Evolutionary conservation across 2,113 vertebrate species (phyloP).

Genomic region (Myrmecophaga tridactyla): DNA sequence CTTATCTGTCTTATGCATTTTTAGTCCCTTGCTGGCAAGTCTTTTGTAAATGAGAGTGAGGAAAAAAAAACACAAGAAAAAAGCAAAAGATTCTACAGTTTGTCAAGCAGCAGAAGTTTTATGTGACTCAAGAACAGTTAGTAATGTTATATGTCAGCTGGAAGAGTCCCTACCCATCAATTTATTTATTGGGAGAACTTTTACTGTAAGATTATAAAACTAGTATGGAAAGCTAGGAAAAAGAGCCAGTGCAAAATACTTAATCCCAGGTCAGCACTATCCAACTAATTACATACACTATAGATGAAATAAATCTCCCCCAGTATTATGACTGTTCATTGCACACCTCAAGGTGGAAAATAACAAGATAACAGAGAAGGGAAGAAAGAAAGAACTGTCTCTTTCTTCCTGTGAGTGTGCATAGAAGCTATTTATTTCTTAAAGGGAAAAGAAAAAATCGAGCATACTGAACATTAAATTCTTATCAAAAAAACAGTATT

Average conservation of each 20-base stretch:
- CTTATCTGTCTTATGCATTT: background rate
- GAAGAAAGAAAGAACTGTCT: background rate
- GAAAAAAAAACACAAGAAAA: background rate
- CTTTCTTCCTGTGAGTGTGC: background rate
- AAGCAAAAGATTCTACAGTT: background rate
- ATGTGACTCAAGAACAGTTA: background rate
- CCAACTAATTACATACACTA: accelerated
- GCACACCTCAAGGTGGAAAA: background rate
- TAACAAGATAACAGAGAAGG: accelerated
- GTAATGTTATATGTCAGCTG: background rate
- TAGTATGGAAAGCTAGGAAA: background rate
- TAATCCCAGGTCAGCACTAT: background rate
- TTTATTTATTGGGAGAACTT: background rate
- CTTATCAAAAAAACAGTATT: background rate
- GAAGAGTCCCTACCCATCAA: background rate
- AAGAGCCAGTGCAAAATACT: background rate
- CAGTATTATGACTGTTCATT: background rate
- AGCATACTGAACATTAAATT: background rate
- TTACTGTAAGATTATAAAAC: background rate
- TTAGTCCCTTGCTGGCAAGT: background rate
- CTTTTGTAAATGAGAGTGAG: background rate
- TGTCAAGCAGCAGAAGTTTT: background rate
- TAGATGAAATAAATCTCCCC: background rate
- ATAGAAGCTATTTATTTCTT: background rate
- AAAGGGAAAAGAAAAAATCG: background rate